phyloP scores from a whole-genome alignment of 2,113 vertebrate genomes.

The Geococcyx californianus region DNA sequence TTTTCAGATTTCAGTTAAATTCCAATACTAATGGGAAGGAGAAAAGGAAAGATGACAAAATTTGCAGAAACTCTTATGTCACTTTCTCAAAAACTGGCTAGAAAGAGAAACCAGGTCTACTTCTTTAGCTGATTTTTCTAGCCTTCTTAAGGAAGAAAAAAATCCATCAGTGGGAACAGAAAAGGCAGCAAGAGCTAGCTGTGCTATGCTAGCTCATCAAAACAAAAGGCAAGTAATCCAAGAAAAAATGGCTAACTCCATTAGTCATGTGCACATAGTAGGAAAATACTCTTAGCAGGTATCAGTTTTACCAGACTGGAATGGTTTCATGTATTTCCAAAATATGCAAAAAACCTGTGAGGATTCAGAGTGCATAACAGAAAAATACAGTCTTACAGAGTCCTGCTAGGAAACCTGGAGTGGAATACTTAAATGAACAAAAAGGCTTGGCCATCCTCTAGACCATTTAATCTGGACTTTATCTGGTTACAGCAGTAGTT shows the following conservation, averaged over 20 bases:
- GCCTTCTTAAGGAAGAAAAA: not conserved
- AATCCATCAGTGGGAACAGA: not conserved
- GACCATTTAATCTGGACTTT: not conserved
- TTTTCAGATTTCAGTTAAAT: not conserved
- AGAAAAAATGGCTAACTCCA: not conserved
- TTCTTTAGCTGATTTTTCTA: not conserved
- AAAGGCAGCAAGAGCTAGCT: not conserved
- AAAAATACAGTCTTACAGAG: not conserved
- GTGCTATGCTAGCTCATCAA: not conserved
- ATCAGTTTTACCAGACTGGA: not conserved
- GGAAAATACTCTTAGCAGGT: not conserved
- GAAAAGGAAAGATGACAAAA: not conserved
- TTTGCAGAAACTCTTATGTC: not conserved
- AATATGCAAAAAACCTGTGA: not conserved
- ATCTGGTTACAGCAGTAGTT: not conserved
- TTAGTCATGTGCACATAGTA: not conserved
- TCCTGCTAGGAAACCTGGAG: not conserved
- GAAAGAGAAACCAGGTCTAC: not conserved
- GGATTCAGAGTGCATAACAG: not conserved
- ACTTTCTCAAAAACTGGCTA: not conserved
- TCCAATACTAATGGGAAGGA: not conserved
- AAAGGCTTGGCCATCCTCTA: not conserved
- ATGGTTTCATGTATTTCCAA: not conserved
- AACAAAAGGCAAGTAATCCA: not conserved
- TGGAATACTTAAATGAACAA: not conserved